Percentiles rank a stretch among this genome's conserved stretches.
Evolutionary conservation across 2,797 vertebrate species (phyloP).

Genomic region (Antrozous pallidus): DNA sequence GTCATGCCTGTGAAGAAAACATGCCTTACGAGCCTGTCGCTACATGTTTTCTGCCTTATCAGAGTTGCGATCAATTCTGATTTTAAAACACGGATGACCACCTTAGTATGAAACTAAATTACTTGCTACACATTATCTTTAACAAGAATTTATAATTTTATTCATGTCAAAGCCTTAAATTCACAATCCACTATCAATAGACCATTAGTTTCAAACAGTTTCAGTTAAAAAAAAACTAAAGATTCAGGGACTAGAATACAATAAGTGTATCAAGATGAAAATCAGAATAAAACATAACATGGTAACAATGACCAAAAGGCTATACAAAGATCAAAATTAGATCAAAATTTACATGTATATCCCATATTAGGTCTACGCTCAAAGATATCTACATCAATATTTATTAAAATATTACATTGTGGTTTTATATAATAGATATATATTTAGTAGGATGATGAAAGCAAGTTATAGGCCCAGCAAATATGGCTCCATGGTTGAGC

Average conservation of each 20-base stretch:
- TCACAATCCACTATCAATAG: conserved; percentile 39
- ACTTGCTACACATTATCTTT: conserved; percentile 33
- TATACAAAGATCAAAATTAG: conserved; percentile 12
- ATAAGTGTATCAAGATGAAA: background rate
- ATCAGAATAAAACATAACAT: conserved; percentile 21
- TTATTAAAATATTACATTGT: background rate
- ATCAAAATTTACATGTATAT: background rate
- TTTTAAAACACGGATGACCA: conserved; percentile 25
- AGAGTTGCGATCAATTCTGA: conserved; percentile 43
- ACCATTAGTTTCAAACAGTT: conserved; percentile 23
- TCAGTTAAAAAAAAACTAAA: conserved; percentile 22
- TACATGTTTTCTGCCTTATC: conserved; percentile 38
- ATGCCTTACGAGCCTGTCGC: conserved; percentile 46
- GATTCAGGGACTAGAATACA: conserved; percentile 14
- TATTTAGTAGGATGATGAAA: background rate
- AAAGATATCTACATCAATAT: background rate
- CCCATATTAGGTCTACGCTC: conserved; percentile 26
- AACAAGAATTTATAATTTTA: conserved; percentile 36
- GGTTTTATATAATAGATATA: conserved; percentile 9
- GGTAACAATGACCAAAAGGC: background rate
- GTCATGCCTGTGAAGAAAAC: conserved; percentile 54
- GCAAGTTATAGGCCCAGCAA: background rate
- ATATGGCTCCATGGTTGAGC: too few relatives aligned
- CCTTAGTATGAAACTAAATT: conserved; percentile 35
- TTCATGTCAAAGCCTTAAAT: background rate